Base-by-base conservation (phyloP, 37 sponge, comb jelly and placozoan species). In the Theonella swinhoei region DNA sequence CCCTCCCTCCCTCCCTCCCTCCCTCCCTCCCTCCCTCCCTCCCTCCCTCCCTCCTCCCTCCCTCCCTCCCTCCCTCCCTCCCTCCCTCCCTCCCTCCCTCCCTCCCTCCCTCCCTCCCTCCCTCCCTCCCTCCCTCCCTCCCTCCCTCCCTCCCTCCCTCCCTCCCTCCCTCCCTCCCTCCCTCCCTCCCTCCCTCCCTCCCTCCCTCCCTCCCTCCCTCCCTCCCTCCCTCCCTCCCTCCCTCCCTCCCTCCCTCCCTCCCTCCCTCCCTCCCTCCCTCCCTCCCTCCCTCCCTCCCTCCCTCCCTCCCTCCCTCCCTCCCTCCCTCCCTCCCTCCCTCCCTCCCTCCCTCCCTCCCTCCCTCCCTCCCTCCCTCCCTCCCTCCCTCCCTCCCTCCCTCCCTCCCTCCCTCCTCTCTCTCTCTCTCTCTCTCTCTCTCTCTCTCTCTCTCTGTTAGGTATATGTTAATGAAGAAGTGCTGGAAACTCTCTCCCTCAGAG, bases 51-150 rank as follows among this genome's bases (percentile, higher is more conserved):
- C 3, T 63, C 26, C 4, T 63, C 26, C 26, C 8, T 39, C 41
- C 41, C 39, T 72, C 73, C 73, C 73, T 39, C 7, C 73, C 73
- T 72, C 73, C 41, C 39, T 38, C 41, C 39, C 73, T 24, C 41
- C 73, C 39, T 38, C 73, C 73, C 41, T 38, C 41, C 39, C 73
- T 63, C 17, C 73, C 39, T 39, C 73, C 73, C 41, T 38, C 39
- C 73, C 25, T 39, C 73, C 39, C 65, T 64, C 8, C n/a, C n/a
- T n/a, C n/a, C n/a, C n/a, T n/a, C n/a, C n/a, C n/a, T n/a, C n/a
- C n/a, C n/a, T n/a, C n/a, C n/a, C n/a, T n/a, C n/a, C n/a, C n/a
- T n/a, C n/a, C n/a, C n/a, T n/a, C n/a, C n/a, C n/a, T n/a, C n/a
- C n/a, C n/a, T n/a, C n/a, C n/a, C n/a, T n/a, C n/a, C n/a, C n/a